A percentile compares a stretch with the other conserved stretches of the same genome.
Evolutionary conservation across 2,113 vertebrate species (phyloP).

Genomic region (Thermophis baileyi): DNA sequence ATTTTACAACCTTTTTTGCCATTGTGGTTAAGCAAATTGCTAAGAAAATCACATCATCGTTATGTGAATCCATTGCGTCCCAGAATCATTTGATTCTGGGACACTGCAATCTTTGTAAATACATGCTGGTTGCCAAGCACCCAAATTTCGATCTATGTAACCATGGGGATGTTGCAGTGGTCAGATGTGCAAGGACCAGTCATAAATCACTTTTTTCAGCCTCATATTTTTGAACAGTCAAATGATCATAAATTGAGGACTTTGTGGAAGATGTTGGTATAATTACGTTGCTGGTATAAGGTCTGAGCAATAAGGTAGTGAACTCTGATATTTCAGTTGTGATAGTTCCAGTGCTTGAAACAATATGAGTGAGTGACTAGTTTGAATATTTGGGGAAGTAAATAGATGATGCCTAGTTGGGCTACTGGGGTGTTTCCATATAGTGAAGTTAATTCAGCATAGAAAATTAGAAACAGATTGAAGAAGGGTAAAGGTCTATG

Average conservation of each 20-base stretch:
- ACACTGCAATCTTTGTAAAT: no score
- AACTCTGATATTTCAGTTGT: background rate
- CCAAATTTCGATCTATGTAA: no score
- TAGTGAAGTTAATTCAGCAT: background rate
- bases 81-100: no score
- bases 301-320: background rate
- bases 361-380: background rate
- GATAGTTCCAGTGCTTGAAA: background rate
- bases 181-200: no score
- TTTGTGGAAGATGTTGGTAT: background rate
- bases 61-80: background rate
- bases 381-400: background rate
- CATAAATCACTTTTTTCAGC: no score
- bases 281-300: background rate
- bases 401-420: background rate
- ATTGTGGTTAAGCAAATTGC: background rate
- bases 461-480: background rate
- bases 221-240: no score
- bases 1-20: background rate
- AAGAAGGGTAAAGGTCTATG: background rate
- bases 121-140: no score
- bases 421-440: background rate
- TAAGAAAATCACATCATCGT: background rate
- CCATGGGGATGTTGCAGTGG: no score
- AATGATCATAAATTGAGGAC: no score